Percentiles rank a stretch among this genome's conserved stretches.
These are phyloP conservation scores for Cerastoderma edule DNA, from an alignment of 2,888 invertebrate genomes.

Conservation along the genomic window DNA sequence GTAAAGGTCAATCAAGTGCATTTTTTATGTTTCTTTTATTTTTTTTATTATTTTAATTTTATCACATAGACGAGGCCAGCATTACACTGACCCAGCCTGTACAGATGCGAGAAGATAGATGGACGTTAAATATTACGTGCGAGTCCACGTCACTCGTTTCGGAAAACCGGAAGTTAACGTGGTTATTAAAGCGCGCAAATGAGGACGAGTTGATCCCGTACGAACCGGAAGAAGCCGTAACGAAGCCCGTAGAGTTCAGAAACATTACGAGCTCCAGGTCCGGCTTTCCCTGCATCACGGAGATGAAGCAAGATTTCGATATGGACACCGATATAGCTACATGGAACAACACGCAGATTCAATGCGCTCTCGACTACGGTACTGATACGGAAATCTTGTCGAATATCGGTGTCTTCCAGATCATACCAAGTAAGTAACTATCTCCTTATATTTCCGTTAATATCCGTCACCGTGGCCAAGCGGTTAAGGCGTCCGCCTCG, in stretches of 20 bases:
- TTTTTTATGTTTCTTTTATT: too few species aligned
- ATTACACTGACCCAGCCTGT: slow-evolving; percentile 16
- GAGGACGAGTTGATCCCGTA: background rate
- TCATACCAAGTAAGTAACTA: slow-evolving; percentile 19
- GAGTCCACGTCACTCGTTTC: background rate
- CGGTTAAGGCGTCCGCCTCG: too few species aligned
- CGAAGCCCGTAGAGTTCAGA: slow-evolving; percentile 1
- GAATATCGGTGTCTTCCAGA: background rate
- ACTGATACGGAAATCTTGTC: slow-evolving; percentile 16
- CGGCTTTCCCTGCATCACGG: background rate
- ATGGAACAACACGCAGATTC: slow-evolving; percentile 22
- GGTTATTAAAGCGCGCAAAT: background rate
- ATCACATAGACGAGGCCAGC: too few species aligned
- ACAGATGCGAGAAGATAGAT: slow-evolving; percentile 20
- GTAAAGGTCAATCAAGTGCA: too few species aligned
- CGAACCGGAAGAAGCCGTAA: background rate
- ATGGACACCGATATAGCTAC: background rate
- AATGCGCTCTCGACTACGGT: slow-evolving; percentile 19
- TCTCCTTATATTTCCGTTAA: background rate
- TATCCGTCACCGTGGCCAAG: too few species aligned
- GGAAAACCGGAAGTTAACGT: background rate
- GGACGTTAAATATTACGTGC: slow-evolving; percentile 12
- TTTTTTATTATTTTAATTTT: too few species aligned
- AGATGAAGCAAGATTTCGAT: slow-evolving; percentile 3
- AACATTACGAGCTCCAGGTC: background rate